Conservation (phyloP, 2,888 invertebrate species). For the Parascotia fuliginaria region DNA sequence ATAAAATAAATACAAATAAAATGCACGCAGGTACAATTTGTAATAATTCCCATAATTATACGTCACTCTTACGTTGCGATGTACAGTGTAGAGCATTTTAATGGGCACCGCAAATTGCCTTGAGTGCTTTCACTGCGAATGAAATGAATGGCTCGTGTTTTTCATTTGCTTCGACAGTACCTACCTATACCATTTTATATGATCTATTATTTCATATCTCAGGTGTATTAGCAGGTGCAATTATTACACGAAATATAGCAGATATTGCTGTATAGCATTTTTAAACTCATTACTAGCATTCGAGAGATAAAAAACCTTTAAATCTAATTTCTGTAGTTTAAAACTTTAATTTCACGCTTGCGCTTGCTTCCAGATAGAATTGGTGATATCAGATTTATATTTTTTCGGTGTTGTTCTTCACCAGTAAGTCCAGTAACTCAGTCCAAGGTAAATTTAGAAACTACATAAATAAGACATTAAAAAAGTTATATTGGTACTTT, state of each 20-base stretch:
- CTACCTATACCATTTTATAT: conserved; percentile 17
- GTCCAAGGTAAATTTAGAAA: no score
- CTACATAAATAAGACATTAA: no score
- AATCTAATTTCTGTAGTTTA: no score
- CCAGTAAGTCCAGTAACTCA: no score
- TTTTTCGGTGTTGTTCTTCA: no score
- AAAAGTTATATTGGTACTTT: no score
- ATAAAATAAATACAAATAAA: not conserved
- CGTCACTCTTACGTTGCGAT: conserved; percentile 7
- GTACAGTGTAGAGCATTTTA: conserved; percentile 27
- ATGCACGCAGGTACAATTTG: not conserved
- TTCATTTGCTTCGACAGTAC: conserved; percentile 7
- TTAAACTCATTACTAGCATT: no score
- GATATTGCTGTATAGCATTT: not conserved
- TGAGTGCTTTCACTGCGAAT: conserved; percentile 31
- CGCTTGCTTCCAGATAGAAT: no score
- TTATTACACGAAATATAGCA: not conserved
- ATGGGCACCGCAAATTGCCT: conserved; percentile 43
- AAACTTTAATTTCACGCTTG: no score
- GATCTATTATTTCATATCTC: conserved; percentile 10
- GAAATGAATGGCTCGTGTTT: conserved; percentile 18
- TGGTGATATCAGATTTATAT: no score
- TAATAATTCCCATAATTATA: not conserved
- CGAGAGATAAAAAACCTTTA: no score
- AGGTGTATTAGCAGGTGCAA: not conserved